Evolutionary conservation across 2,888 invertebrate genomes (phyloP), one percentile per base, ranked within the genome.

Genomic region (Aricia artaxerxes): DNA sequence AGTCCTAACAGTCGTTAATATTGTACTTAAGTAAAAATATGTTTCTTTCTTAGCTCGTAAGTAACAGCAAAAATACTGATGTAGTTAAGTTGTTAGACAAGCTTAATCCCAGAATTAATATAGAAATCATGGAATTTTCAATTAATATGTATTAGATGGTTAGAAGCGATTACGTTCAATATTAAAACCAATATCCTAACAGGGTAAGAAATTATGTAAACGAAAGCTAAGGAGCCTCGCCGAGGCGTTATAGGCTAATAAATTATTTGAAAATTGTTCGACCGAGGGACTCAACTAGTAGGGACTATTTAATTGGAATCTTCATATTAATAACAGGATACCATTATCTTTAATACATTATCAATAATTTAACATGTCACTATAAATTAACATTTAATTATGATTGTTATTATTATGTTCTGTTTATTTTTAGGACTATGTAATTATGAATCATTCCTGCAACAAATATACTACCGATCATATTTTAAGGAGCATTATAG

Each of bases 301-400:
- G 31, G 35, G 57, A 69, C 53, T 44, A n/a, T 44, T 73, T 73
- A 44, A 73, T 73, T 44, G 73, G 73, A 44, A 73, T 49, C 64
- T 31, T 31, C 64, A 31, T 69, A 69, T 76, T 76, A 76, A 53
- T 57, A 16, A 49, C 76, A 76, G 76, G 76, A 76, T 76, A 76
- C 76, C 49, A 76, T 75, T 57, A 76, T 57, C 76, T 53, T 76
- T 76, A 57, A 76, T 76, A 53, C 35, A 53, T 76, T 76, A 53
- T 53, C 49, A 31, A 49, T 76, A 69, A 35, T 38, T 69, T 69
- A 69, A 35, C 35, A 38, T 69, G 69, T 69, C 69, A 38, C 35
- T 35, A 69, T 69, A 69, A 69, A 69, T 69, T 69, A 38, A 69
- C 69, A 35, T 69, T 38, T 69, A 69, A 57, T 57, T 57, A 57